Conservation (phyloP, 2,888 invertebrate species). For the Hecatera dysodea region DNA sequence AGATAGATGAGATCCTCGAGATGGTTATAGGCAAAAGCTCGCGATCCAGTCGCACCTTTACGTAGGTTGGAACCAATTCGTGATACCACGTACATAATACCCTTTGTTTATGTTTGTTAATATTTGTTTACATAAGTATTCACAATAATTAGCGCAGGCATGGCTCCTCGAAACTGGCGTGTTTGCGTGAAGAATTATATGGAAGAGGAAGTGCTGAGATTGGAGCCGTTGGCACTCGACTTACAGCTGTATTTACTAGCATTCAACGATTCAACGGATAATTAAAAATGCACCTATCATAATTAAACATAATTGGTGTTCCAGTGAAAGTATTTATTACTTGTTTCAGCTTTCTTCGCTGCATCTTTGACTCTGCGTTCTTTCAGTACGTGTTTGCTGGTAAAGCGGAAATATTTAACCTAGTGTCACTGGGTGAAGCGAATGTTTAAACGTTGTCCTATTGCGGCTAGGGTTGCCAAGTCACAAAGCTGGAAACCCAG, state of each 20-base stretch:
- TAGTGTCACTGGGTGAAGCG: slow-evolving; percentile 2
- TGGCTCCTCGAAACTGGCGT: slow-evolving; percentile 46
- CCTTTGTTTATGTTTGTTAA: slow-evolving; percentile 13
- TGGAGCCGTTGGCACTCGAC: slow-evolving; percentile 48
- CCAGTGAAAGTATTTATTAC: slow-evolving; percentile 43
- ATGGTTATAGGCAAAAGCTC: too few species aligned
- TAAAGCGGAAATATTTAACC: slow-evolving; percentile 5
- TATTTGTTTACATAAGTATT: slow-evolving; percentile 33
- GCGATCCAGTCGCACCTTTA: background rate
- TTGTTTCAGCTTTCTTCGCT: slow-evolving; percentile 19
- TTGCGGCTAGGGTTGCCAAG: background rate
- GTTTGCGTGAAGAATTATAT: slow-evolving; percentile 60
- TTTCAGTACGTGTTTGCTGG: background rate
- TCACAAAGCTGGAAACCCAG: background rate
- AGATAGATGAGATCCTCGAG: too few species aligned
- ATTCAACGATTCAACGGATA: slow-evolving; percentile 48
- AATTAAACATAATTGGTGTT: slow-evolving; percentile 31
- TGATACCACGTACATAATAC: slow-evolving; percentile 2
- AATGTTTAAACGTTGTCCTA: slow-evolving; percentile 9
- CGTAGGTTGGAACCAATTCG: background rate
- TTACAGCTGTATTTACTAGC: slow-evolving; percentile 51
- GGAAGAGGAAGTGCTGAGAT: slow-evolving; percentile 62
- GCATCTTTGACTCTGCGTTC: slow-evolving; percentile 4
- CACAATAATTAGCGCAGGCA: slow-evolving; percentile 15
- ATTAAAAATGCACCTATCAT: slow-evolving; percentile 48